Percentiles rank a stretch among this genome's conserved stretches.
These are phyloP conservation scores for Aquatica leii DNA, from an alignment of 2,888 invertebrate genomes.

Conservation along the genomic window DNA sequence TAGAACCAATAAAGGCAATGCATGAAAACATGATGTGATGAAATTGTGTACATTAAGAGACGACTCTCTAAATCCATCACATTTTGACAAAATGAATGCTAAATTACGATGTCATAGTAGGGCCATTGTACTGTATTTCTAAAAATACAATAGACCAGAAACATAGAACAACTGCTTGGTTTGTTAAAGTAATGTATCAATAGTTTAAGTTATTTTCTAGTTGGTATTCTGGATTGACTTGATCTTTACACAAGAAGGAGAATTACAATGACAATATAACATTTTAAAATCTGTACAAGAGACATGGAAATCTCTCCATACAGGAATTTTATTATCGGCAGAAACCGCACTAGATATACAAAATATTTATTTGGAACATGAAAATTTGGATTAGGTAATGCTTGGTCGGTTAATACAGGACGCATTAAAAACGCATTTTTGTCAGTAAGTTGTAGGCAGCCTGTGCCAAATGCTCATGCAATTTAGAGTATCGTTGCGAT, in stretches of 20 bases:
- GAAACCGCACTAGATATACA: neutral
- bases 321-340: neutral
- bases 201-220: neutral
- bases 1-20: neutral
- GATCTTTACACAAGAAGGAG: neutral
- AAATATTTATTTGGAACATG: neutral
- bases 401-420: neutral
- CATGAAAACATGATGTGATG: neutral
- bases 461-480: neutral
- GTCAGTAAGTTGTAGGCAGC: neutral
- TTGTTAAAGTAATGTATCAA: neutral
- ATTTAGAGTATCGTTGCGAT: neutral
- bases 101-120: no score
- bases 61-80: neutral
- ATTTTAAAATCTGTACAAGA: neutral
- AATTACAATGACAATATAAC: neutral
- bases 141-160: neutral
- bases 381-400: neutral
- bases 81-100: slow-evolving; percentile 3
- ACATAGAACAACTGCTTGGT: neutral
- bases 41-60: neutral
- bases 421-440: neutral
- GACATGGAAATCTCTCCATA: neutral
- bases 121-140: neutral
- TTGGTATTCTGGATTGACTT: no score